Percentiles rank a stretch among this genome's conserved stretches.
phyloP scores from a whole-genome alignment of 2,888 invertebrate species.

The Pinctada fucata region DNA sequence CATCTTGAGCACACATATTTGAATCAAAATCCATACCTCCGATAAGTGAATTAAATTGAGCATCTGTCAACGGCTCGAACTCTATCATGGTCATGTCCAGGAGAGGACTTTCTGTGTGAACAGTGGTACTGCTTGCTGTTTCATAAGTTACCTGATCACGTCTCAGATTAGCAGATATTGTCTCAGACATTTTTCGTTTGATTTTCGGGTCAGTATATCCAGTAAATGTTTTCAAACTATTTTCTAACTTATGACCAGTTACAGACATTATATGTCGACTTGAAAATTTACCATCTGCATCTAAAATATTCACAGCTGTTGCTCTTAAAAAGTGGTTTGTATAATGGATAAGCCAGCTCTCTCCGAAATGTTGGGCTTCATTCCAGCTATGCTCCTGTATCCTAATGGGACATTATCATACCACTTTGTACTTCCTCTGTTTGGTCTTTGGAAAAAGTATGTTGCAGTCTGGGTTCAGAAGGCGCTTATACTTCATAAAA shows the following conservation, averaged over 20 bases:
- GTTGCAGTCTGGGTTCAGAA: constrained; percentile 12
- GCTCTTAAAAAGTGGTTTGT: constrained; percentile 6
- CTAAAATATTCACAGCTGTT: background rate
- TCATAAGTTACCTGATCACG: too few relatives aligned
- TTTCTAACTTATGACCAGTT: background rate
- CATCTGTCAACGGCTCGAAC: too few relatives aligned
- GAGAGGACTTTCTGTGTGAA: too few relatives aligned
- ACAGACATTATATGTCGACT: background rate
- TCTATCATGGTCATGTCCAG: too few relatives aligned
- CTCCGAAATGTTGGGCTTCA: constrained; percentile 7
- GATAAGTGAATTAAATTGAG: too few relatives aligned
- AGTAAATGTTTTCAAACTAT: too few relatives aligned
- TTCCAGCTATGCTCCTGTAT: constrained; percentile 1
- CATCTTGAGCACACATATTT: too few relatives aligned
- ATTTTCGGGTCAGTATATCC: too few relatives aligned
- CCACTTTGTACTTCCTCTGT: background rate
- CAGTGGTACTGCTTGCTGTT: too few relatives aligned
- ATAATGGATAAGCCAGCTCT: constrained; percentile 2
- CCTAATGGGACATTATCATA: constrained; percentile 2
- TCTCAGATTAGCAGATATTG: too few relatives aligned
- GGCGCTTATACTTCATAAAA: constrained; percentile 19
- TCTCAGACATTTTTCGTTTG: too few relatives aligned
- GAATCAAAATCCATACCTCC: too few relatives aligned
- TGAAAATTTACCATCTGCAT: background rate
- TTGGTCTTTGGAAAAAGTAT: constrained; percentile 18